These are phyloP conservation scores for Lethocerus indicus DNA, from an alignment of 1,140 invertebrate genomes.

Conservation along the genomic window DNA sequence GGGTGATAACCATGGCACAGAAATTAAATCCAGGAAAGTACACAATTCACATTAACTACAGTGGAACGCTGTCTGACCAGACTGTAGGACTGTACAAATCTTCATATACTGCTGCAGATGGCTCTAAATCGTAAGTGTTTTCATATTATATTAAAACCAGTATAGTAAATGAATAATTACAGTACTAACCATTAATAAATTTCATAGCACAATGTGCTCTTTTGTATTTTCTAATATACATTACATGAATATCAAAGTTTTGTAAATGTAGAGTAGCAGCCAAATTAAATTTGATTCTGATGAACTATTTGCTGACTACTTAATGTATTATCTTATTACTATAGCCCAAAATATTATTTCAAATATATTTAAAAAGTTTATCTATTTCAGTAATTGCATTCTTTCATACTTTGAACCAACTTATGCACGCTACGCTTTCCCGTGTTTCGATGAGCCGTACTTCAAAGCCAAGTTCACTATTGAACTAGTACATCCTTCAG, in stretches of 20 bases:
- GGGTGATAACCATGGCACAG: neutral
- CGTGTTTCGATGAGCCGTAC: constrained; percentile 46
- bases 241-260: neutral
- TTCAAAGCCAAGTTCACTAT: constrained; percentile 35
- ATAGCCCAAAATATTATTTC: neutral
- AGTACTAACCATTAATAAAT: no score
- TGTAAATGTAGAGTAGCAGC: neutral
- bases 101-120: neutral
- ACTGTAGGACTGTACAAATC: constrained; percentile 1
- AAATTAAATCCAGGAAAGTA: neutral
- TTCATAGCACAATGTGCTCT: no score
- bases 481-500: neutral
- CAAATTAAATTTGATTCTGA: neutral
- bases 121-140: neutral
- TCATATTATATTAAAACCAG: neutral
- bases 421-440: constrained; percentile 40
- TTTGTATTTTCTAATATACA: neutral
- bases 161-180: no score
- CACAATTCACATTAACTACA: neutral
- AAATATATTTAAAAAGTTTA: neutral
- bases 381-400: constrained; percentile 3
- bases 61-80: neutral
- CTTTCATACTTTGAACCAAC: constrained; percentile 39
- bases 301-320: neutral
- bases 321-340: neutral